Evolutionary conservation across 2,797 vertebrate species (phyloP), one percentile per base, ranked within the genome.

Genomic region (Sus cebifrons): DNA sequence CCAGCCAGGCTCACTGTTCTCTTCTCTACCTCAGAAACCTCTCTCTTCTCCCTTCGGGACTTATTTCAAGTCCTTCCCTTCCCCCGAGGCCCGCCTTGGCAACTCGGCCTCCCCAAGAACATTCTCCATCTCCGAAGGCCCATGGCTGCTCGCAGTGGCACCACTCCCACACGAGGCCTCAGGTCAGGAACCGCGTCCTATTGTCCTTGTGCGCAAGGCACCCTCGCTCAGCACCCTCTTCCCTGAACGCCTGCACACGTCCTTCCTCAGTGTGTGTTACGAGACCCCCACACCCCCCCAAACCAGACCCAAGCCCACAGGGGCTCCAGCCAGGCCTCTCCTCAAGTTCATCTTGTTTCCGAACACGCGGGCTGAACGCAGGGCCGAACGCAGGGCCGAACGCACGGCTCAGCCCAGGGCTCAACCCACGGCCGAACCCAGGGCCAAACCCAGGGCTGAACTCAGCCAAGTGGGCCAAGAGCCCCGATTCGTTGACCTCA

Each of bases 11-110:
- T 74, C 27, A 49, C 64, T 60, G 36, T 40, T 84, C 13, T 89
- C 73, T 3, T 60, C 44, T 49, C 67, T 17, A 49, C 14, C 65
- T 62, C 54, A 44, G 0, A 52, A 78, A 70, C 29, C 12, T 90
- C n/a, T 75, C 32, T 83, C 32, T 25, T 84, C 52, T 75, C 93
- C 71, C 82, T 79, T 89, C 27, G 87, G 86, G 40, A 78, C 8
- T 27, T n/a, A 44, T 81, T 94, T 94, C 32, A 93, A 77, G 60
- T 52, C 40, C 44, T 89, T n/a, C 54, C 27, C 71, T 83, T 85
- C 15, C 36, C 21, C 10, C 2, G 10, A 58, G 64, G 27, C 13
- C 40, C 15, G 1, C 32, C 27, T 62, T 82, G 78, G 73, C 52
- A 36, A 40, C 54, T 70, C n/a, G 75, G 18, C 20, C 44, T 52